Conservation (phyloP, 2,797 vertebrate species). For the Arrhamphus sclerolepis region DNA sequence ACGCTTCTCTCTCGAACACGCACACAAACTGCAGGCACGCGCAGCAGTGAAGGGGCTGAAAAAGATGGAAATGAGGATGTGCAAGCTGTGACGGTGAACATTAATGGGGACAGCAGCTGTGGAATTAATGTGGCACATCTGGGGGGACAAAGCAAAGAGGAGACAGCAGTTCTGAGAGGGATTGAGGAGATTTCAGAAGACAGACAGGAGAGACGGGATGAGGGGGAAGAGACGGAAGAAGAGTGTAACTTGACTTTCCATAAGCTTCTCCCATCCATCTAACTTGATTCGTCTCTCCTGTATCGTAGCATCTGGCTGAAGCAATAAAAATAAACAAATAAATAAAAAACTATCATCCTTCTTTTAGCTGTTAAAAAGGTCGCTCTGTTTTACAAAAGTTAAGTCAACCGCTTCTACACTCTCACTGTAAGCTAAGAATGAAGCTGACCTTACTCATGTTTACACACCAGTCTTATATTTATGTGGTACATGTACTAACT, state of each 20-base stretch:
- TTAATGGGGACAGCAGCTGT: slow-evolving; percentile 80
- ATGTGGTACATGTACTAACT: no score
- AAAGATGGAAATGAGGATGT: slow-evolving; percentile 64
- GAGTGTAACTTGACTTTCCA: slow-evolving; percentile 64
- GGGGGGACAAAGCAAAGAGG: slow-evolving; percentile 65
- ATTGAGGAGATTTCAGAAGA: slow-evolving; percentile 42
- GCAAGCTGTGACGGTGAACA: slow-evolving; percentile 78
- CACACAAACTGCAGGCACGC: slow-evolving; percentile 6
- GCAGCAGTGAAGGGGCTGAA: slow-evolving; percentile 27
- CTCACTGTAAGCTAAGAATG: not conserved
- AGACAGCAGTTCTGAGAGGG: slow-evolving; percentile 38
- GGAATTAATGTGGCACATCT: slow-evolving; percentile 82
- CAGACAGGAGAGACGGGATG: slow-evolving; percentile 22
- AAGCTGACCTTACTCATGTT: not conserved
- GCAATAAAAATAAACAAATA: slow-evolving; percentile 9
- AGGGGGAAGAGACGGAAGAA: slow-evolving; percentile 25
- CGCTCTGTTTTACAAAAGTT: slow-evolving; percentile 1
- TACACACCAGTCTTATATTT: no score
- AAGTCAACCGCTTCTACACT: not conserved
- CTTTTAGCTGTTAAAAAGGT: slow-evolving; percentile 15
- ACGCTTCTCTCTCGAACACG: slow-evolving; percentile 33
- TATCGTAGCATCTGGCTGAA: slow-evolving; percentile 32
- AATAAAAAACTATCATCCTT: slow-evolving; percentile 32
- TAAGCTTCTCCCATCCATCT: slow-evolving; percentile 39
- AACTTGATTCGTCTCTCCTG: slow-evolving; percentile 23